Evolutionary conservation across 1,140 invertebrate genomes (phyloP).

Genomic region (Saxidomus purpurata): DNA sequence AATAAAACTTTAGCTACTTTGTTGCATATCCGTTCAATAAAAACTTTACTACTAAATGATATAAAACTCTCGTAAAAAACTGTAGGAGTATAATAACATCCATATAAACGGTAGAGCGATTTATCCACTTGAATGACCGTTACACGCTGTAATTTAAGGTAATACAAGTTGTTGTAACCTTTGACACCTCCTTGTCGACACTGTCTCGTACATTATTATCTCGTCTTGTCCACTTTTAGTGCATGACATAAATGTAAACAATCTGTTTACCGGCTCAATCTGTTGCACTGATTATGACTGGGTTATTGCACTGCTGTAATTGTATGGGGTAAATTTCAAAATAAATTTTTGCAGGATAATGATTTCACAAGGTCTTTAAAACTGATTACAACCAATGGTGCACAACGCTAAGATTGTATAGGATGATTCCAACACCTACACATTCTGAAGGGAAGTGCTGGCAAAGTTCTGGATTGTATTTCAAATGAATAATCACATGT

Average conservation of each 20-base stretch:
- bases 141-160: slow-evolving; percentile 4
- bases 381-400: neutral
- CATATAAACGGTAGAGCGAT: slow-evolving; percentile 12
- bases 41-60: neutral
- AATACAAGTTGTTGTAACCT: slow-evolving; percentile 15
- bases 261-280: neutral
- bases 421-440: neutral
- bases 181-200: slow-evolving; percentile 2
- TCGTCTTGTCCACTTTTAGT: neutral
- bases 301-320: neutral
- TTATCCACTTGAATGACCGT: slow-evolving; percentile 22
- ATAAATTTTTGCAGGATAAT: neutral
- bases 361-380: neutral
- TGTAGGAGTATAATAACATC: neutral
- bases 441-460: neutral
- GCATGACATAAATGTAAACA: slow-evolving; percentile 15
- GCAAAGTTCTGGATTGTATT: neutral
- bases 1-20: neutral
- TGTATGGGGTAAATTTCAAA: neutral
- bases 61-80: slow-evolving; percentile 7
- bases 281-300: neutral
- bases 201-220: neutral
- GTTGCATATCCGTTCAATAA: slow-evolving; percentile 2
- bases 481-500: neutral
- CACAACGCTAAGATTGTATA: neutral